Evolutionary conservation across 2,888 invertebrate species (phyloP).

Genomic region (Steinernema scapterisci): DNA sequence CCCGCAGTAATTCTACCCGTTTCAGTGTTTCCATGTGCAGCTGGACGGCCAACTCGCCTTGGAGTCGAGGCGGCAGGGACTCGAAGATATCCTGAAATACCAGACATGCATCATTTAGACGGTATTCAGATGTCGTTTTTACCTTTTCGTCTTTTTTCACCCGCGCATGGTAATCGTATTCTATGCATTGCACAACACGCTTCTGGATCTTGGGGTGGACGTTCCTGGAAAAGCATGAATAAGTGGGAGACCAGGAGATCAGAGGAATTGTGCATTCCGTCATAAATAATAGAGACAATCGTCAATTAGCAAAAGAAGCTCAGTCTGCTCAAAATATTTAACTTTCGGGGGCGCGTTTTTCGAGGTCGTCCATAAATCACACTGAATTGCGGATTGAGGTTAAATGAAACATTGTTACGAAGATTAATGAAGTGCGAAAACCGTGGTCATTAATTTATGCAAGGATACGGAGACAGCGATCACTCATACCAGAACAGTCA

Average conservation of each 20-base stretch:
- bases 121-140: not conserved
- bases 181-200: slow-evolving; percentile 57
- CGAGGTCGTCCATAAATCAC: no score
- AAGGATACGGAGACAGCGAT: no score
- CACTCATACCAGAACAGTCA: no score
- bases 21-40: slow-evolving; percentile 57
- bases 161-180: slow-evolving; percentile 42
- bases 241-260: not conserved
- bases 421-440: no score
- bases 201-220: slow-evolving; percentile 56
- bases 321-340: no score
- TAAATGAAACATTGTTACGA: no score
- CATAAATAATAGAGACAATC: no score
- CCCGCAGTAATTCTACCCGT: slow-evolving; percentile 49
- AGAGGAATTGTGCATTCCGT: no score
- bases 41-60: slow-evolving; percentile 58
- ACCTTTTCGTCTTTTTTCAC: slow-evolving; percentile 22
- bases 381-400: no score
- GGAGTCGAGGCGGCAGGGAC: slow-evolving; percentile 56
- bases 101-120: not conserved
- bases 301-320: no score
- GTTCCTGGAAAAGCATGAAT: slow-evolving; percentile 40
- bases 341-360: no score
- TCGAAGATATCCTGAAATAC: slow-evolving; percentile 53
- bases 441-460: no score